Percentiles rank a stretch among this genome's conserved stretches.
phyloP scores from a whole-genome alignment of 53 echinoderm and acorn worm genomes.

The Echinarachnius parma region DNA sequence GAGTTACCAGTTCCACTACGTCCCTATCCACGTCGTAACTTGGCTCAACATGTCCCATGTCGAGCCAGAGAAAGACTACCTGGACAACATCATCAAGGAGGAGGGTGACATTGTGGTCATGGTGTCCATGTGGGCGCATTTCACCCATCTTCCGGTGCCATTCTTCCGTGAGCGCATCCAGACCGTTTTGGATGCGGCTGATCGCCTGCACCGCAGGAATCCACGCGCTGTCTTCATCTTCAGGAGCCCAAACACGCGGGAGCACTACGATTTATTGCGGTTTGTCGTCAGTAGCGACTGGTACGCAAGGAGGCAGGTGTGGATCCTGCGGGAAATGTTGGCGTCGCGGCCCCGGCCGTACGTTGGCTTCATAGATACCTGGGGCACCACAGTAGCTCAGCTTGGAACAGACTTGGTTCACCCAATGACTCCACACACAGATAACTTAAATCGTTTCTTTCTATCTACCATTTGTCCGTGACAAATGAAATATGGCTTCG shows the following conservation, averaged over 20 bases:
- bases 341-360: no score
- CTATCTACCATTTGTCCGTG: no score
- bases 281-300: conserved; percentile 16
- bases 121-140: conserved; percentile 41
- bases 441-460: no score
- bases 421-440: no score
- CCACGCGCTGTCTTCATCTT: conserved; percentile 25
- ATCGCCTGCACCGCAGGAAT: no score
- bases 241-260: conserved; percentile 31
- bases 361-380: no score
- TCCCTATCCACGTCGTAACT: background rate
- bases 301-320: conserved; percentile 1
- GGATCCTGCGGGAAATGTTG: no score
- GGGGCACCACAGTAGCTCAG: no score
- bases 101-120: conserved; percentile 1
- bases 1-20: conserved; percentile 18
- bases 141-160: conserved; percentile 6
- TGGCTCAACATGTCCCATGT: background rate
- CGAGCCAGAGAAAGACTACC: background rate
- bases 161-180: conserved; percentile 30
- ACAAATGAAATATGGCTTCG: no score
- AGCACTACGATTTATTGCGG: background rate
- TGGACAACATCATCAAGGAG: conserved; percentile 4
- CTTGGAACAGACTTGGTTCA: no score
- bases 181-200: no score